Evolutionary conservation across 2,113 vertebrate species (phyloP).

Genomic region (Tichodroma muraria): DNA sequence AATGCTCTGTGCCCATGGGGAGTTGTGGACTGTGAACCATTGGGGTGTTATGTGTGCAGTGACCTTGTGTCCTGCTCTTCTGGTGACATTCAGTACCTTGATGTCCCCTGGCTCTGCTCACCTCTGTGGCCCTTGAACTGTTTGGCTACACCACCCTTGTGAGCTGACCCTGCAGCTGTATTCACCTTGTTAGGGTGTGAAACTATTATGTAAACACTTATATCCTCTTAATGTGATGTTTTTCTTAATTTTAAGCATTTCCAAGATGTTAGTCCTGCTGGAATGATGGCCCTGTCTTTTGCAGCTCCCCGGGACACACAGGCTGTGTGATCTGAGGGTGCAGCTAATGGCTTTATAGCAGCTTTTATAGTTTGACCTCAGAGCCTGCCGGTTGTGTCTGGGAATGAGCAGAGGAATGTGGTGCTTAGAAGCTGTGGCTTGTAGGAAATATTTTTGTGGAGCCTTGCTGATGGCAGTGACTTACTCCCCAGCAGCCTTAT

Average conservation of each 20-base stretch:
- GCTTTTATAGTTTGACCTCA: background rate
- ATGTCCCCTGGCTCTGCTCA: background rate
- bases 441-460: background rate
- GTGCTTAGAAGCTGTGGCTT: background rate
- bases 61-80: background rate
- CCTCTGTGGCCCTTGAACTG: background rate
- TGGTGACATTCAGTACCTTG: background rate
- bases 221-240: background rate
- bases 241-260: background rate
- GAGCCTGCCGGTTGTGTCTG: background rate
- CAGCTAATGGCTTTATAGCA: background rate
- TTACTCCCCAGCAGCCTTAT: background rate
- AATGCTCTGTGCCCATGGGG: background rate
- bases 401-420: background rate
- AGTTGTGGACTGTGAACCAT: background rate
- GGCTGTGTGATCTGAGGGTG: background rate
- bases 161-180: background rate
- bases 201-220: background rate
- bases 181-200: background rate
- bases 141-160: fast-evolving
- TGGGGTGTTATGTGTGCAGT: background rate
- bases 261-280: background rate
- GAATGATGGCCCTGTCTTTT: background rate
- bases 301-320: fast-evolving
- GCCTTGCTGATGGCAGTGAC: background rate